Percentiles rank a stretch among this genome's conserved stretches.
phyloP scores from a whole-genome alignment of 2,113 vertebrate species.

The Hiodon tergisus region DNA sequence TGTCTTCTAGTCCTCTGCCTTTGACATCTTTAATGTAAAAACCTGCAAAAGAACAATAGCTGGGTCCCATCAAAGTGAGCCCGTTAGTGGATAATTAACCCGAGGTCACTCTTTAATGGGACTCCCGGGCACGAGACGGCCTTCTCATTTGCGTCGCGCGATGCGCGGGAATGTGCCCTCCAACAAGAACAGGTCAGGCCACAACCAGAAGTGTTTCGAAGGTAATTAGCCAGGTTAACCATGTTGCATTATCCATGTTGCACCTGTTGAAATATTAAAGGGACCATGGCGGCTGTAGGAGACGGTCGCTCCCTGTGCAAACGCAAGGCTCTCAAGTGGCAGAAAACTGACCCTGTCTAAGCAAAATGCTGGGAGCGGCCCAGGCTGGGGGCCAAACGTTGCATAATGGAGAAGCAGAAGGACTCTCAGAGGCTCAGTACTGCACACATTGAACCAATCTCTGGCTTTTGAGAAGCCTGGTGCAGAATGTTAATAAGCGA shows the following conservation, averaged over 20 bases:
- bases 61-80: conserved; percentile 25
- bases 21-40: conserved; percentile 59
- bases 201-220: conserved; percentile 32
- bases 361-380: background rate
- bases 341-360: background rate
- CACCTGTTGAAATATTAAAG: conserved; percentile 49
- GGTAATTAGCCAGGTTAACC: conserved; percentile 46
- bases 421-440: background rate
- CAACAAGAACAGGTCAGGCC: conserved; percentile 43
- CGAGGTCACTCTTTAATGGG: conserved; percentile 57
- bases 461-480: background rate
- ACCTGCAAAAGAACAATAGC: conserved; percentile 51
- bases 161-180: conserved; percentile 44
- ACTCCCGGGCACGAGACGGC: conserved; percentile 17
- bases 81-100: conserved; percentile 51
- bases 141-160: conserved; percentile 55
- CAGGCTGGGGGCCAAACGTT: conserved; percentile 1
- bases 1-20: conserved; percentile 42
- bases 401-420: background rate
- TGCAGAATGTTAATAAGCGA: conserved; percentile 18
- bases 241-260: conserved; percentile 28
- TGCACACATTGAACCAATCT: background rate
- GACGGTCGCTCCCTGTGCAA: conserved; percentile 22
- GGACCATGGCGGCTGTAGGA: conserved; percentile 14
- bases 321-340: conserved; percentile 4